phyloP scores from a whole-genome alignment of 1,140 invertebrate species.

The Anagrus nilaparvatae region DNA sequence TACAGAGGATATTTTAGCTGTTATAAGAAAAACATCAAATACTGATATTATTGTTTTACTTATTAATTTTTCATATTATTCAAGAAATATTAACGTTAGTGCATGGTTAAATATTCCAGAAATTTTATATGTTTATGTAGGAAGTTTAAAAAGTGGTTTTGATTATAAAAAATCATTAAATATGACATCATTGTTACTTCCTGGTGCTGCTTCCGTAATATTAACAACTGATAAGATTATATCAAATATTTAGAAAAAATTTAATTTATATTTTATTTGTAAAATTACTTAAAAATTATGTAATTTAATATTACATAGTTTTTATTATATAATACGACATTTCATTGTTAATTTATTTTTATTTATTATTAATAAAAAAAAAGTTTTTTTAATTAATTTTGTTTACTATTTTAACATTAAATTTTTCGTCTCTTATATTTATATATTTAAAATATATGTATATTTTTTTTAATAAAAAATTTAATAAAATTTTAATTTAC shows the following conservation, averaged over 20 bases:
- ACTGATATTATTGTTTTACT: conserved; percentile 14
- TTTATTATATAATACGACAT: too few relatives aligned
- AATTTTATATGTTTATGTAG: conserved; percentile 15
- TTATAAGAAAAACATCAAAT: conserved; percentile 15
- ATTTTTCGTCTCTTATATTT: too few relatives aligned
- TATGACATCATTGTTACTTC: conserved; percentile 8
- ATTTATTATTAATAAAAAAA: too few relatives aligned
- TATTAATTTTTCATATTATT: conserved; percentile 19
- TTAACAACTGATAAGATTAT: conserved; percentile 1
- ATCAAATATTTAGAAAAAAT: too few relatives aligned
- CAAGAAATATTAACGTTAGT: conserved; percentile 17
- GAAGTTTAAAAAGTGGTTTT: conserved; percentile 14
- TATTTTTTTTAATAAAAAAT: too few relatives aligned
- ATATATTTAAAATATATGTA: too few relatives aligned
- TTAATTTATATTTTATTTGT: neutral
- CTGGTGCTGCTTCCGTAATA: conserved; percentile 19
- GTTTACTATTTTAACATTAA: too few relatives aligned
- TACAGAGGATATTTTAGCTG: conserved; percentile 32
- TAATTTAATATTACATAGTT: too few relatives aligned
- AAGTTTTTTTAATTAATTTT: too few relatives aligned
- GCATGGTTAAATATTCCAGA: conserved; percentile 20
- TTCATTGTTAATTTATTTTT: too few relatives aligned
- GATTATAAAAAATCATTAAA: neutral
- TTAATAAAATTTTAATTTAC: too few relatives aligned
- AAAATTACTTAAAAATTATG: neutral